Evolutionary conservation across 2,113 vertebrate species (phyloP).

Genomic region (Laticauda colubrina): DNA sequence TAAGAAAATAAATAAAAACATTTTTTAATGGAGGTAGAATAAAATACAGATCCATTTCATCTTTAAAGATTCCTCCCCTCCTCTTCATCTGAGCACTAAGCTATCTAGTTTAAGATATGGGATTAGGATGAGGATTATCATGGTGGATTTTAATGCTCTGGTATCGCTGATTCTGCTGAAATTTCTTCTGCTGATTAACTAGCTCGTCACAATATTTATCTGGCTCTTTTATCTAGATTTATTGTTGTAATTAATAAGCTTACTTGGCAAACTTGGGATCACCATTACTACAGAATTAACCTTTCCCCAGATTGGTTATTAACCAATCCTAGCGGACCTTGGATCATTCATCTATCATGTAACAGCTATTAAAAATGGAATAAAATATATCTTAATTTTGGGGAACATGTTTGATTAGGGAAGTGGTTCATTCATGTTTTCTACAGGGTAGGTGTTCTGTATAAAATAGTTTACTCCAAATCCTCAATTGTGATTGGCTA

Average conservation of each 20-base stretch:
- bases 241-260: slow-evolving; percentile 56
- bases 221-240: slow-evolving; percentile 53
- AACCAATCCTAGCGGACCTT: slow-evolving; percentile 36
- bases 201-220: slow-evolving; percentile 39
- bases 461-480: no score
- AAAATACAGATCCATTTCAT: neutral
- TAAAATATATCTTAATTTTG: neutral
- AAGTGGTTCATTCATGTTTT: neutral
- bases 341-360: neutral
- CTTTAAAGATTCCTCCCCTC: neutral
- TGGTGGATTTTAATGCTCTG: neutral
- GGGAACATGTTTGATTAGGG: neutral
- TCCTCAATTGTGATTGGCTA: no score
- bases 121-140: neutral
- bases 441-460: neutral
- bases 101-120: neutral
- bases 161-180: slow-evolving; percentile 57
- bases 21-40: neutral
- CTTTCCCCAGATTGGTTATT: slow-evolving; percentile 53
- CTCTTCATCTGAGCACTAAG: neutral
- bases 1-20: neutral
- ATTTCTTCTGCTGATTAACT: slow-evolving; percentile 60
- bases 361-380: neutral
- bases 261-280: neutral
- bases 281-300: slow-evolving; percentile 56